These are phyloP conservation scores for Eilema caniola DNA, from an alignment of 2,888 invertebrate genomes.

Conservation along the genomic window DNA sequence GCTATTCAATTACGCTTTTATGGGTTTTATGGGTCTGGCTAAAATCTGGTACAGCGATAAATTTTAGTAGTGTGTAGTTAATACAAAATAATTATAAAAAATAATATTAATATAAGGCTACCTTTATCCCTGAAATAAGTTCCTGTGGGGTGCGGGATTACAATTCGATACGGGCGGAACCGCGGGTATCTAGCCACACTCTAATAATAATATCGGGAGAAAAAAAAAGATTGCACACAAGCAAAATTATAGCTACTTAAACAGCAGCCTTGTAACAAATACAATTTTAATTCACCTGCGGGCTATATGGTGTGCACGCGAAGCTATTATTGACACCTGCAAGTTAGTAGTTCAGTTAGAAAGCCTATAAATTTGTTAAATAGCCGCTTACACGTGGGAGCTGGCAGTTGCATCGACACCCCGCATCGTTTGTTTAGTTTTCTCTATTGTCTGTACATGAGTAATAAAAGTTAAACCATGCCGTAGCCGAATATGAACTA, in stretches of 20 bases:
- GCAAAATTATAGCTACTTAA: background rate
- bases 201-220: background rate
- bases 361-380: slow-evolving; percentile 72
- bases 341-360: slow-evolving; percentile 63
- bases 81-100: too few species aligned
- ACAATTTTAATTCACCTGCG: slow-evolving; percentile 32
- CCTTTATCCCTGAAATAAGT: background rate
- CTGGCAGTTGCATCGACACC: slow-evolving; percentile 60
- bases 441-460: slow-evolving; percentile 22
- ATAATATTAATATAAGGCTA: too few species aligned
- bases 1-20: background rate
- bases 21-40: too few species aligned
- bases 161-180: background rate
- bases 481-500: background rate
- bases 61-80: too few species aligned
- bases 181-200: background rate
- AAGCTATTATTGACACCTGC: slow-evolving; percentile 75
- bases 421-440: slow-evolving; percentile 30
- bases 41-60: too few species aligned
- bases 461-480: slow-evolving; percentile 4
- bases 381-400: slow-evolving; percentile 68
- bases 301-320: slow-evolving; percentile 47
- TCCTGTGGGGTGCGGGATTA: background rate
- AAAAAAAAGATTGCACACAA: too few species aligned
- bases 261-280: slow-evolving; percentile 20